phyloP scores from a whole-genome alignment of 2,797 vertebrate genomes.

The Scarus forsteni region DNA sequence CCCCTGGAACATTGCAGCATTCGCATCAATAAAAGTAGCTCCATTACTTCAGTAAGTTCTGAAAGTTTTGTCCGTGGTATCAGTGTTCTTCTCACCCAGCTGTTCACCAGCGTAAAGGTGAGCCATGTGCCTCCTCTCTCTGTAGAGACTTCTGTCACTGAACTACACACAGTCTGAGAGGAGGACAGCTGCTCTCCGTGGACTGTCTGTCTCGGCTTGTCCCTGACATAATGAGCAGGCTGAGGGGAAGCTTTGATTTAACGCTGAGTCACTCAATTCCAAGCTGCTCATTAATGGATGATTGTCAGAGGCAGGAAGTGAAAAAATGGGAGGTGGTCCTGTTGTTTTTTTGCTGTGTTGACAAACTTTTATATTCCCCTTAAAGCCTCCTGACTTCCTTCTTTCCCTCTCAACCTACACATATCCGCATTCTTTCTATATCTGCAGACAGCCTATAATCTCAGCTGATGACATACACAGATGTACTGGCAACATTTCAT shows the following conservation, averaged over 20 bases:
- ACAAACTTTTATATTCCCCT: slow-evolving; percentile 45
- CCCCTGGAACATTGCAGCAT: neutral
- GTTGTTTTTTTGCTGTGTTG: slow-evolving; percentile 26
- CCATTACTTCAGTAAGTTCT: neutral
- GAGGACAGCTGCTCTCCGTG: slow-evolving; percentile 53
- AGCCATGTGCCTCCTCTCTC: slow-evolving; percentile 22
- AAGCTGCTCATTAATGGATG: slow-evolving; percentile 59
- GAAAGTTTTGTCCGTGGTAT: neutral
- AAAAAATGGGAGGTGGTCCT: slow-evolving; percentile 31
- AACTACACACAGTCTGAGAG: slow-evolving; percentile 45
- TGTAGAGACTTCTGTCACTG: slow-evolving; percentile 46
- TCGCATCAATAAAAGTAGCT: neutral
- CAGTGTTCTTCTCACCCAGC: slow-evolving; percentile 12
- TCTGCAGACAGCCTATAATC: slow-evolving; percentile 37
- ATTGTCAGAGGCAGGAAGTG: slow-evolving; percentile 39
- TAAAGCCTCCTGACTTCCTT: slow-evolving; percentile 20
- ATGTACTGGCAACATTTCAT: too few species aligned
- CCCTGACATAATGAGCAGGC: slow-evolving; percentile 62
- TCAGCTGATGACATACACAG: neutral
- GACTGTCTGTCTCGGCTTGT: slow-evolving; percentile 58
- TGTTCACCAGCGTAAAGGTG: slow-evolving; percentile 1
- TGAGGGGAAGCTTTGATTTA: slow-evolving; percentile 62
- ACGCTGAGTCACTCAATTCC: slow-evolving; percentile 52
- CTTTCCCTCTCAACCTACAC: slow-evolving; percentile 11
- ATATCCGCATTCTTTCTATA: neutral